Percentiles rank a stretch among this genome's conserved stretches.
Evolutionary conservation across 2,113 vertebrate species (phyloP).

Genomic region (Crotalus viridis): DNA sequence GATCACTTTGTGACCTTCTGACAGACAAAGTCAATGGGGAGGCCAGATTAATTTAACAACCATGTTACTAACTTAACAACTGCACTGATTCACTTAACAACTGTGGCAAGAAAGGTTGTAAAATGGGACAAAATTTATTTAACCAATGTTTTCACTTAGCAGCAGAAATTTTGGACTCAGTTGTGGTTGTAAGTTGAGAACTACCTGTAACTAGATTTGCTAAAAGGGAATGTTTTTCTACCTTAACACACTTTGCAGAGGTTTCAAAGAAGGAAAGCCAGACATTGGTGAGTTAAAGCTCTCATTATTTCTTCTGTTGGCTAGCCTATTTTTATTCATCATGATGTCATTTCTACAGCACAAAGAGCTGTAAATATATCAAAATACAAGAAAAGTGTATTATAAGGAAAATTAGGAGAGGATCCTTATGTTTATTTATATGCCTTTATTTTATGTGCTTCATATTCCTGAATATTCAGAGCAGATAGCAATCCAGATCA

Average conservation of each 20-base stretch:
- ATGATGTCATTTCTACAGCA: background rate
- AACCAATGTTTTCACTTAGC: background rate
- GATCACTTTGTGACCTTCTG: background rate
- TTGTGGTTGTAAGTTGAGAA: background rate
- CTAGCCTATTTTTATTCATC: background rate
- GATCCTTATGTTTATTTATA: background rate
- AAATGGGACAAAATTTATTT: background rate
- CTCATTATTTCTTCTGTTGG: background rate
- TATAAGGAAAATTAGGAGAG: background rate
- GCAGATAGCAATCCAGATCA: background rate
- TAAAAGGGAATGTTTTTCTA: fast-evolving
- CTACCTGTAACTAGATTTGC: background rate
- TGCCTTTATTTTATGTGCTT: background rate
- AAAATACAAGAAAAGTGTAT: background rate
- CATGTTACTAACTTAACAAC: background rate
- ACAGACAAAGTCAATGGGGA: background rate
- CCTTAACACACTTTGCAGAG: background rate
- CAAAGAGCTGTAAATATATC: background rate
- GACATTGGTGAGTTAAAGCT: background rate
- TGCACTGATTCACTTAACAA: background rate
- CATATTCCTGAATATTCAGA: background rate
- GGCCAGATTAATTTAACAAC: background rate
- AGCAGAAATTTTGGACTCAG: background rate
- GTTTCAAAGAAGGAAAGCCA: background rate
- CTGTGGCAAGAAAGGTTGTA: background rate